Base-by-base conservation (phyloP, 1,140 invertebrate genomes). In the Sinonovacula constricta region DNA sequence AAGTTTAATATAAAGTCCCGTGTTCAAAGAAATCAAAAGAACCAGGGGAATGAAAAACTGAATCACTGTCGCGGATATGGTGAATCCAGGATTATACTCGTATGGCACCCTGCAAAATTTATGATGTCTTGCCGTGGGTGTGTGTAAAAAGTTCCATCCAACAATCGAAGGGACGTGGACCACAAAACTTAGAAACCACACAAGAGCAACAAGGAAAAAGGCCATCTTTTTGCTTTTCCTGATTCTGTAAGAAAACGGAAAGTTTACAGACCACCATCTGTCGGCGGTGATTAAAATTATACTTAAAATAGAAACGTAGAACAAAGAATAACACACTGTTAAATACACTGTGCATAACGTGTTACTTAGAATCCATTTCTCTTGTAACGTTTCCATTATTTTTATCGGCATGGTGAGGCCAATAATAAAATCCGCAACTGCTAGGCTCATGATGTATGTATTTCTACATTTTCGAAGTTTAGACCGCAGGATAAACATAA, bases 201-300 rank as follows among this genome's bases (percentile, higher is more conserved):
- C 71, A 36, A 70, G 57, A 1, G 63, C 65, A n/a, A 86, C 85
- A 14, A 86, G 68, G 28, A 82, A 63, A 14, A 82, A 53, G 3
- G 86, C 82, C 53, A 83, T 79, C 65, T 74, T 79, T 33, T 84
- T 81, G 24, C 86, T 86, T 53, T 84, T 79, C n/a, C 81, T 80
- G 3, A 85, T 80, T 62, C 88, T 65, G 81, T 88, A 88, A 12
- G 85, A 88, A 72, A 88, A 83, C 14, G 88, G 88, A 70, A 86
- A 86, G 72, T 86, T 85, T 39, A 88, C 85, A 4, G 85, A 87
- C 88, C 88, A 88, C 88, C 88, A 88, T 24, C 88, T 66, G 65
- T 88, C 88, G 4, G 83, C 67, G 53, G 83, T 86, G 39, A 88
- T 85, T n/a, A 88, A 75, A 45, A 88, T 81, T 30, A 88, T 85